Base-by-base conservation (phyloP, 2,888 invertebrate species). In the Geophilus truncorum region DNA sequence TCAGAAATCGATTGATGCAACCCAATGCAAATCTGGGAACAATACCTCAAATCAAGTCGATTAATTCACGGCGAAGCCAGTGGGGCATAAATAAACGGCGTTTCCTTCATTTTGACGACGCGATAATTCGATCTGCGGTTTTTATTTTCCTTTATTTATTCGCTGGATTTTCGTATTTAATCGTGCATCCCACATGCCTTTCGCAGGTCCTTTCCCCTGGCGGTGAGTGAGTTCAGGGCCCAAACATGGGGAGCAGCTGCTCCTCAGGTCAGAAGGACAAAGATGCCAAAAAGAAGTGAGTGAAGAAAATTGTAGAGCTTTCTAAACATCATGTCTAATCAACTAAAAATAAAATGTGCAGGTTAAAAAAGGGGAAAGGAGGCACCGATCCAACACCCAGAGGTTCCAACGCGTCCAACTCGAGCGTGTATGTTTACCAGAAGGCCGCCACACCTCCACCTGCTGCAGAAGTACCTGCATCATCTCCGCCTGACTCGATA, bases 161-260 rank as follows among this genome's bases (percentile, higher is more conserved):
- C n/a, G n/a, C n/a, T n/a, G n/a, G n/a, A n/a, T n/a, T n/a, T n/a
- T n/a, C n/a, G n/a, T n/a, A n/a, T n/a, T n/a, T n/a, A n/a, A 51
- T 18, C 15, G 2, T 12, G 5, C 15, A 5, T 15, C 18, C 51
- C 18, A 7, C 51, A n/a, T n/a, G 40, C 40, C 18, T n/a, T 51
- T 51, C 18, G 18, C 18, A 51, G 51, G 70, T 25, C 70, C 70
- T 70, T 70, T 25, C 70, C 70, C 15, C 28, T 70, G 70, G 70
- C 28, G 70, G 70, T 70, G 28, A 70, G 70, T 10, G 51, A 51
- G 51, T 18, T 51, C 28, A 28, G 28, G 40, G 78, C 28, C 40
- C 78, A 18, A 78, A 36, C 32, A 82, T 82, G 82, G 82, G 82
- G 51, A 82, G 82, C 77, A 82, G 82, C 51, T 82, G 82, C 75